Percentiles rank a stretch among this genome's conserved stretches.
Conservation (phyloP, 1,140 invertebrate species). For the Drosophila watanabei region DNA sequence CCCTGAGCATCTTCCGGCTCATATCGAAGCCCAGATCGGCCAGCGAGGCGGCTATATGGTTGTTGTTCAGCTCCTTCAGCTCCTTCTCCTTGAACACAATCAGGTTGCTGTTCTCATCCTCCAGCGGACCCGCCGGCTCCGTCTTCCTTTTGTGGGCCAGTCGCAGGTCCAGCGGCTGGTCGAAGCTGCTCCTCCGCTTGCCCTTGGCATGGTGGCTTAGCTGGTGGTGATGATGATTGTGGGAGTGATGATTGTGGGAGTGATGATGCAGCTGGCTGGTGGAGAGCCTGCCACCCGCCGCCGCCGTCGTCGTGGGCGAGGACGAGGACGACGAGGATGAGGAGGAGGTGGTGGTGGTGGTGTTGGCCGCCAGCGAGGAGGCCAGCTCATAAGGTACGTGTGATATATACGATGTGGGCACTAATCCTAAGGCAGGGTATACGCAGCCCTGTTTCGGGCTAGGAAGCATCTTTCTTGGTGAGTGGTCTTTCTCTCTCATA, state of each 20-base stretch:
- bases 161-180: constrained; percentile 93
- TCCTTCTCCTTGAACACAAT: constrained; percentile 73
- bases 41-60: constrained; percentile 73
- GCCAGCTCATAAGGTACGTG: constrained; percentile 86
- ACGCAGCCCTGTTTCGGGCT: constrained; percentile 91
- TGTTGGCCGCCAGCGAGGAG: constrained; percentile 59
- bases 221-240: constrained; percentile 37
- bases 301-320: constrained; percentile 47
- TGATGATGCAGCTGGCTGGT: constrained; percentile 29
- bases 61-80: constrained; percentile 73
- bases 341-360: constrained; percentile 12
- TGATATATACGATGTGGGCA: constrained; percentile 86
- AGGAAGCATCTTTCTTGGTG: constrained; percentile 91
- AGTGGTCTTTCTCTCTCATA: constrained; percentile 93
- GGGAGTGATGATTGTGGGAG: constrained; percentile 31
- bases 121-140: constrained; percentile 47
- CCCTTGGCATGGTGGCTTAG: constrained; percentile 62
- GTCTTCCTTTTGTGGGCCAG: constrained; percentile 90
- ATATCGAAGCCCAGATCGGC: constrained; percentile 73
- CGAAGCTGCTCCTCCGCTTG: constrained; percentile 86
- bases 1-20: constrained; percentile 73
- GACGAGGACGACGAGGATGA: constrained; percentile 43
- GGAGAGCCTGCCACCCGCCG: constrained; percentile 1
- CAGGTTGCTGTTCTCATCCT: constrained; percentile 72
- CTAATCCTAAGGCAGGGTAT: constrained; percentile 88